phyloP scores from a whole-genome alignment of 2,113 vertebrate genomes.

The Festucalex cinctus region DNA sequence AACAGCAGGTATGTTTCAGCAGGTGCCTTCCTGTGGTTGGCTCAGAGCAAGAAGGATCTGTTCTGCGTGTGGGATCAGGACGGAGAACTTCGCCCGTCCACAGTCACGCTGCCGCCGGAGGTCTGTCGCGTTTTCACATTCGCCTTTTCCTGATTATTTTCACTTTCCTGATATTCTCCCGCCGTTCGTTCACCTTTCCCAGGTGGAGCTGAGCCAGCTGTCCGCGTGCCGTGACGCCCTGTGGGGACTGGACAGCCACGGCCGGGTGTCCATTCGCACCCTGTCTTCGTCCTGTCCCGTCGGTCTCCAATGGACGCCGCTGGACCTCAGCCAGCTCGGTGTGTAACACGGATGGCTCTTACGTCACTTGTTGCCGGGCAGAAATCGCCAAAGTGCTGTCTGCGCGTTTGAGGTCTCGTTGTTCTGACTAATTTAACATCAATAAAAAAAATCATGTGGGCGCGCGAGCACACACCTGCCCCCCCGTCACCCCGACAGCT shows the following conservation, averaged over 20 bases:
- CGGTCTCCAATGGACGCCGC: slow-evolving; percentile 87
- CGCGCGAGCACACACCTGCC: slow-evolving; percentile 15
- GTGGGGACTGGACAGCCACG: slow-evolving; percentile 85
- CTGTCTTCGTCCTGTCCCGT: slow-evolving; percentile 85
- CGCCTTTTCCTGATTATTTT: too few species aligned
- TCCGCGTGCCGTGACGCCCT: slow-evolving; percentile 89
- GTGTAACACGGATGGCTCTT: too few species aligned
- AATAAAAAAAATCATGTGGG: neutral
- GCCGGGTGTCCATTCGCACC: slow-evolving; percentile 85
- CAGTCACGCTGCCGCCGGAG: slow-evolving; percentile 82
- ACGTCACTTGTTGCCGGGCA: neutral
- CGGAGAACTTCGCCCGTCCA: slow-evolving; percentile 84
- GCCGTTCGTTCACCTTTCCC: neutral
- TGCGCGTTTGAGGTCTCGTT: neutral
- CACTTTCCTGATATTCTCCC: neutral
- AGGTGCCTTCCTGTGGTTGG: slow-evolving; percentile 93
- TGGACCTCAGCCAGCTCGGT: slow-evolving; percentile 97
- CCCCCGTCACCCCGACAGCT: slow-evolving; percentile 38
- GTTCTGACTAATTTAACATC: neutral
- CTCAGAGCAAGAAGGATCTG: slow-evolving; percentile 92
- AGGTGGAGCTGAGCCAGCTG: slow-evolving; percentile 82
- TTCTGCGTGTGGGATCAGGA: slow-evolving; percentile 87
- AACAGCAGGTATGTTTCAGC: slow-evolving; percentile 58
- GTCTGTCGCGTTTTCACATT: slow-evolving; percentile 13
- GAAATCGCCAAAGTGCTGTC: neutral